Evolutionary conservation across 2,113 vertebrate species (phyloP), one percentile per base, ranked within the genome.

Genomic region (Myiagra hebetior): DNA sequence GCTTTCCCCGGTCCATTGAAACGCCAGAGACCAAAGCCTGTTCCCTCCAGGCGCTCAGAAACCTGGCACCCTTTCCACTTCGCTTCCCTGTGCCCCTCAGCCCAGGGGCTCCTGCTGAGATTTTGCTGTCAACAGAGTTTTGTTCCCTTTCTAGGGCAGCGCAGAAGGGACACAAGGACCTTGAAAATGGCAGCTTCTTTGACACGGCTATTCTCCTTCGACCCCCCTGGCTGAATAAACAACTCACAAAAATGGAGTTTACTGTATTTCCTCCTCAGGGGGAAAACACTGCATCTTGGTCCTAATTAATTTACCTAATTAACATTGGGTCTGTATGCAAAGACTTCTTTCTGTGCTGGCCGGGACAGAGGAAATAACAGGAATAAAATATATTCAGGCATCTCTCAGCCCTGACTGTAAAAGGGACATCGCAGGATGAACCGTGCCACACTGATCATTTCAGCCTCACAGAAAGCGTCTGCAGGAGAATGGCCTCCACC

Each of bases 101-200:
- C 91, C 88, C 91, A 63, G 79, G 50, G 63, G 86, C 94, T 95
- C 96, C 86, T 39, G 91, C 95, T 95, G 95, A 85, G 95, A 79
- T 92, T 95, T 89, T 95, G 87, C 96, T 89, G 89, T 93, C 96
- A 94, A 95, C 94, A 96, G 91, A 94, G 95, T 97, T 96, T 95
- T 97, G 95, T 96, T 97, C 93, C 93, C 57, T 95, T 95, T 94
- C 84, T 84, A 39, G 93, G 89, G 91, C 39, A 12, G 89, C 0
- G 44, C 80, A 41, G 87, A 74, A 93, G 93, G 89, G 94, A 95
- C 89, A 92, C 91, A 78, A 93, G 96, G 90, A 95, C 95, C 90
- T 97, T 91, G 93, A 49, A 95, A 96, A 78, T 75, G 92, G 95
- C 96, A 96, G 96, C 81, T 91, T 80, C 91, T 93, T 81, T 97